Evolutionary conservation across 2,797 vertebrate species (phyloP).

Genomic region (Iguana delicatissima): DNA sequence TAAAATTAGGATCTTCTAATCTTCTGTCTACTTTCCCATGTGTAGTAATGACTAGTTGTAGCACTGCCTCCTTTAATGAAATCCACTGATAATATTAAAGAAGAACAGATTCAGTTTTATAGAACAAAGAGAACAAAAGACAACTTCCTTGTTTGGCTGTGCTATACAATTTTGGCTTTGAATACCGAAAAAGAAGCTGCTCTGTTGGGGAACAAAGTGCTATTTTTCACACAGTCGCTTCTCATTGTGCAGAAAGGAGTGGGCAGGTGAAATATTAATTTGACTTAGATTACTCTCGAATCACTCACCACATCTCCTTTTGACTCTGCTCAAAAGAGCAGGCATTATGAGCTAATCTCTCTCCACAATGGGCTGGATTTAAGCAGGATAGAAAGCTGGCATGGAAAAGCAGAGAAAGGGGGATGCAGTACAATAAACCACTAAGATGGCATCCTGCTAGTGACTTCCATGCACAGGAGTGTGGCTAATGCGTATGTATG

Average conservation of each 20-base stretch:
- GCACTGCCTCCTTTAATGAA: neutral
- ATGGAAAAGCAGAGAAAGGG: neutral
- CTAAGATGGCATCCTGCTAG: neutral
- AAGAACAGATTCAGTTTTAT: neutral
- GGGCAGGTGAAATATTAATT: conserved; percentile 25
- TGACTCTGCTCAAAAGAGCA: neutral
- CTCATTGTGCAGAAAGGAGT: neutral
- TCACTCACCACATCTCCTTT: conserved; percentile 20
- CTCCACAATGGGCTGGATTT: neutral
- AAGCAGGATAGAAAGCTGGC: neutral
- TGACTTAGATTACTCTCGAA: neutral
- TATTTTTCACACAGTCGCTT: conserved; percentile 4
- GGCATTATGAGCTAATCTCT: neutral
- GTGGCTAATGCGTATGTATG: too few relatives aligned
- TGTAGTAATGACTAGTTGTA: neutral
- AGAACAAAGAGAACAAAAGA: neutral
- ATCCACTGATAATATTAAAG: neutral
- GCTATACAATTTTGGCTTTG: neutral
- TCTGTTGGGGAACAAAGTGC: neutral
- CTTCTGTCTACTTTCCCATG: too few relatives aligned
- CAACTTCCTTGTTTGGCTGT: neutral
- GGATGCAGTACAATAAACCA: neutral
- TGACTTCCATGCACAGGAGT: too few relatives aligned
- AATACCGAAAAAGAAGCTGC: neutral
- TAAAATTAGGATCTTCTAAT: too few relatives aligned